A percentile compares a stretch with the other conserved stretches of the same genome.
phyloP scores from a whole-genome alignment of 1,140 invertebrate genomes.

The Dinoponera quadriceps region DNA sequence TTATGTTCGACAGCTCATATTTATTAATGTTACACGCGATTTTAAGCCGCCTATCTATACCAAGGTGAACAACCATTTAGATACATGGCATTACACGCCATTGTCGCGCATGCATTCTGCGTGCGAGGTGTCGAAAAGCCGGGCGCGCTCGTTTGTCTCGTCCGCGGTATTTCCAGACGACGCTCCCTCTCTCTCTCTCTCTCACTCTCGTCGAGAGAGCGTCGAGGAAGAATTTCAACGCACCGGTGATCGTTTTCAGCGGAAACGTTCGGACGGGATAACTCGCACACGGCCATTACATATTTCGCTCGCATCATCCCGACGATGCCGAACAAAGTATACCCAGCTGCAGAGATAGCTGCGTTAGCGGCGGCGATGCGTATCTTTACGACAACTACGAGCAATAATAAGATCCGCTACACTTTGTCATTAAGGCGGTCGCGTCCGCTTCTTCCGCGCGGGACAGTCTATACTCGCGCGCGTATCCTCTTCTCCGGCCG shows the following conservation, averaged over 20 bases:
- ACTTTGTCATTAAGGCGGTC: constrained; percentile 58
- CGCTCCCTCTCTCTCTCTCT: too few relatives aligned
- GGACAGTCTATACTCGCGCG: not conserved
- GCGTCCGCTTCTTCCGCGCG: constrained; percentile 17
- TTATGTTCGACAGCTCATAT: not conserved
- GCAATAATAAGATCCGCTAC: constrained; percentile 35
- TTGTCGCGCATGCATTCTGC: not conserved
- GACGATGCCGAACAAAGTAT: constrained; percentile 1
- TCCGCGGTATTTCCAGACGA: not conserved
- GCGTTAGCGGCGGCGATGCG: not conserved
- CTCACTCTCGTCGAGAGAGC: too few relatives aligned
- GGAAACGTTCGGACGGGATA: too few relatives aligned
- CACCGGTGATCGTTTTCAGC: too few relatives aligned
- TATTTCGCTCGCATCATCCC: too few relatives aligned
- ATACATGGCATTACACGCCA: constrained; percentile 13
- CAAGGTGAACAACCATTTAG: constrained; percentile 16
- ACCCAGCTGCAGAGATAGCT: not conserved
- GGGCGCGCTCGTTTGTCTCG: not conserved
- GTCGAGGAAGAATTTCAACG: too few relatives aligned
- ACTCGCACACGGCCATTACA: too few relatives aligned
- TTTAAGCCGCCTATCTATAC: not conserved
- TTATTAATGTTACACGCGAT: not conserved
- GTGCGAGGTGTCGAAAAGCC: not conserved
- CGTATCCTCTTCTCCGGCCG: constrained; percentile 29
- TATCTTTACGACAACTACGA: constrained; percentile 7